Base-by-base conservation (phyloP, 2,797 vertebrate genomes). In the Myotis vivesi region DNA sequence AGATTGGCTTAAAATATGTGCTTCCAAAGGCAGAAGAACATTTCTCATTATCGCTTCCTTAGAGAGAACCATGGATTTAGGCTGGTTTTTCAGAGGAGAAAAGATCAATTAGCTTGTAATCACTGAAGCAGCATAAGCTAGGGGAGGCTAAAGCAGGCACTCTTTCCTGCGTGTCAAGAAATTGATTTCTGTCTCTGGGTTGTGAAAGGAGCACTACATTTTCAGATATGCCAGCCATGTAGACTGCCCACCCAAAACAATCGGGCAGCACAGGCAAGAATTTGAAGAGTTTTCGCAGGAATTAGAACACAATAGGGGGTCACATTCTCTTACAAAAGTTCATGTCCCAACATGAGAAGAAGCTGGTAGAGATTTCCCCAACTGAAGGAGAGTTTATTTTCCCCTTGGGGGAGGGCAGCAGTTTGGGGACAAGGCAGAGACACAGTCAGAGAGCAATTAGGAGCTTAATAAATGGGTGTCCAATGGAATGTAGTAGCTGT, bases 31-130 rank as follows among this genome's bases (percentile, higher is more conserved):
- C 51, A 89, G 64, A 73, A 59, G 17, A 44, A 55, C 20, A 71
- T 86, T 91, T 94, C 85, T 95, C 87, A 69, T 92, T 71, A 44
- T 3, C 53, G 28, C 17, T 33, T 88, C 94, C 82, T 81, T 55
- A 62, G 80, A 94, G 89, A 93, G 89, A 91, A 85, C 46, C 41
- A 30, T 15, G 84, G 81, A 55, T 76, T 91, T 86, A 36, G 22
- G 51, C 66, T 76, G 73, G 4, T 62, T 95, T 94, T 91, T 66
- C 93, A 77, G 62, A 87, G 62, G 28, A 83, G 87, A 85, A 84
- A 95, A 92, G 83, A 90, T 91, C 95, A 91, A 95, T 95, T 92
- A 95, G 93, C 57, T 77, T 44, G 20, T 89, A 86, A 80, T 92
- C 81, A 83, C 44, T 83, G 84, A 88, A 90, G 77, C 38, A 38